A percentile compares a stretch with the other conserved stretches of the same genome.
Conservation (phyloP, 2,888 invertebrate genomes). For the Bedellia somnulentella region DNA sequence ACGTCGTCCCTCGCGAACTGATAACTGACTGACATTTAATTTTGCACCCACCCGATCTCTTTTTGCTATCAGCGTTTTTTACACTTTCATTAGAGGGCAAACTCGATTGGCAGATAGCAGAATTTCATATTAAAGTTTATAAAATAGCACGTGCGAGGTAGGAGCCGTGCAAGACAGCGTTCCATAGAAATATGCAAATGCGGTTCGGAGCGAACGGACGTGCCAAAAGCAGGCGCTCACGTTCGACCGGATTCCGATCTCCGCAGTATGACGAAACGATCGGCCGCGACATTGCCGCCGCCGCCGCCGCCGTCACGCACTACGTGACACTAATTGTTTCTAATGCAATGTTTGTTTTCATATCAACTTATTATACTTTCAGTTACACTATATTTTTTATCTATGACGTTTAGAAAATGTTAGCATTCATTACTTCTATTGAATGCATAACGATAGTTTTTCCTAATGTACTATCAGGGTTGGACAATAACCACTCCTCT, state of each 20-base stretch:
- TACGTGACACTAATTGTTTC: neutral
- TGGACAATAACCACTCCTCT: too few relatives aligned
- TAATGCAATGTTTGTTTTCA: conserved; percentile 1
- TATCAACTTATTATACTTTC: conserved; percentile 8
- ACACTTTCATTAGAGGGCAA: neutral
- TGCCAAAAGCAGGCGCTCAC: conserved; percentile 30
- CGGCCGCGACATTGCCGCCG: conserved; percentile 3
- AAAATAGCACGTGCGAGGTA: conserved; percentile 31
- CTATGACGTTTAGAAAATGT: too few relatives aligned
- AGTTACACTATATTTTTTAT: too few relatives aligned
- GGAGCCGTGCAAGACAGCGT: conserved; percentile 20
- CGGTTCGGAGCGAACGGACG: conserved; percentile 18
- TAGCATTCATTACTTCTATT: too few relatives aligned
- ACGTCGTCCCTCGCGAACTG: conserved; percentile 33
- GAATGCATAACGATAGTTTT: too few relatives aligned
- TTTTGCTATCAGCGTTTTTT: too few relatives aligned
- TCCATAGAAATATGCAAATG: conserved; percentile 39
- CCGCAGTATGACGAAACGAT: conserved; percentile 21
- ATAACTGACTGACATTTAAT: conserved; percentile 44
- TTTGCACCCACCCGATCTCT: conserved; percentile 25
- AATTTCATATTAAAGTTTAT: too few relatives aligned
- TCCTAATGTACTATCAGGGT: too few relatives aligned
- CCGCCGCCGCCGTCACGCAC: conserved; percentile 2
- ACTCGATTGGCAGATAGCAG: neutral
- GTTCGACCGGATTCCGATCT: conserved; percentile 23